Percentiles rank a stretch among this genome's conserved stretches.
phyloP scores from a whole-genome alignment of 1,140 invertebrate species.

The Brachionus calyciflorus region DNA sequence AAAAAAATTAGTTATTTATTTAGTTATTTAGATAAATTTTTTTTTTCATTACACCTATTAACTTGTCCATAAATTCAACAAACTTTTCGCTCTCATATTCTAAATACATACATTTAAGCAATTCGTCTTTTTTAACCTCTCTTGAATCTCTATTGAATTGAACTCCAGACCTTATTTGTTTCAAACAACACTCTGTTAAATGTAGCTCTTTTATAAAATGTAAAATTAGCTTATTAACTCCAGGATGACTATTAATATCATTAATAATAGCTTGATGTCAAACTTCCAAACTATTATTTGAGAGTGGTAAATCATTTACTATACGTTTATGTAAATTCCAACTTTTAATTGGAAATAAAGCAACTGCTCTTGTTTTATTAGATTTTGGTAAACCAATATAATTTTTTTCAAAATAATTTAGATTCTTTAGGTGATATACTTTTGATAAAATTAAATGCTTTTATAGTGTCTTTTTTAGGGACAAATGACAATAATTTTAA shows the following conservation, averaged over 20 bases:
- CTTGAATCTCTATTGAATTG: background rate
- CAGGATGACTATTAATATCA: too few relatives aligned
- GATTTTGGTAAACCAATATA: too few relatives aligned
- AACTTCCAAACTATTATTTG: too few relatives aligned
- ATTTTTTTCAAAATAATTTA: conserved; percentile 31
- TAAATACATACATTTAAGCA: conserved; percentile 1
- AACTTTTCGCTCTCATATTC: conserved; percentile 19
- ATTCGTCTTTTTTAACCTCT: conserved; percentile 17
- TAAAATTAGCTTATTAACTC: too few relatives aligned
- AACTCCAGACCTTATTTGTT: conserved; percentile 9
- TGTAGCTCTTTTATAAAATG: background rate
- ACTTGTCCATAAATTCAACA: background rate
- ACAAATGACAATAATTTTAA: conserved; percentile 8
- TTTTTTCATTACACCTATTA: conserved; percentile 1
- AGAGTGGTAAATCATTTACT: too few relatives aligned
- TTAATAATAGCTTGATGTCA: too few relatives aligned
- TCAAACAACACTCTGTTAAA: conserved; percentile 16
- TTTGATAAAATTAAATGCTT: conserved; percentile 13
- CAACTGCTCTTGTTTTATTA: too few relatives aligned
- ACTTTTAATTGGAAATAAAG: too few relatives aligned
- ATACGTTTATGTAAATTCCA: too few relatives aligned
- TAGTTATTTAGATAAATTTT: too few relatives aligned
- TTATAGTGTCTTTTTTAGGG: background rate
- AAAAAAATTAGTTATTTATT: too few relatives aligned
- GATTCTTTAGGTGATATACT: background rate